Evolutionary conservation across 2,888 invertebrate species (phyloP).

Genomic region (Augochlorella aurata): DNA sequence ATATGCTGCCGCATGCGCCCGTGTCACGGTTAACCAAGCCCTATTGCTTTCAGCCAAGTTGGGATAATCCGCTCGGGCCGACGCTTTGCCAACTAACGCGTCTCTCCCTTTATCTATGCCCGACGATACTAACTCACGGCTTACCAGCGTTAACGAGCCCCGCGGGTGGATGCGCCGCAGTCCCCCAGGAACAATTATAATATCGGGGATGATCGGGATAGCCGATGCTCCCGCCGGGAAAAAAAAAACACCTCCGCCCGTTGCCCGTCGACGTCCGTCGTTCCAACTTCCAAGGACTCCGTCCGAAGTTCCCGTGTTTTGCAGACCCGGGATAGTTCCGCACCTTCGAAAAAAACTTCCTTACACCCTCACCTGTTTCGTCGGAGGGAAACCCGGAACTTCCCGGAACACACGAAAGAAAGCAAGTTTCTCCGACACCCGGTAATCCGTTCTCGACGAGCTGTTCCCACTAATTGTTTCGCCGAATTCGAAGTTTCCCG

Average conservation of each 20-base stretch:
- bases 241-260: neutral
- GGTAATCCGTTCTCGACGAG: neutral
- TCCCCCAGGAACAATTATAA: slow-evolving; percentile 50
- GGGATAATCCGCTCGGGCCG: slow-evolving; percentile 72
- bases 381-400: neutral
- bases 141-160: slow-evolving; percentile 66
- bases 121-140: slow-evolving; percentile 68
- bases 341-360: neutral
- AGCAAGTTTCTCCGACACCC: neutral
- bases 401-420: neutral
- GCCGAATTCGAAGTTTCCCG: neutral
- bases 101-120: slow-evolving; percentile 69
- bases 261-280: neutral
- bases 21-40: slow-evolving; percentile 60
- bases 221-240: slow-evolving; percentile 4
- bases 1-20: slow-evolving; percentile 42
- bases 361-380: neutral
- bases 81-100: slow-evolving; percentile 66
- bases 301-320: neutral
- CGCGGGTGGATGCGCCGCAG: slow-evolving; percentile 37
- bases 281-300: neutral
- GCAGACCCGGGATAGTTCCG: neutral
- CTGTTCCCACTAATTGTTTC: neutral
- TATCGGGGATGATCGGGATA: slow-evolving; percentile 44
- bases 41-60: slow-evolving; percentile 72